Evolutionary conservation across 2,888 invertebrate genomes (phyloP), one percentile per base, ranked within the genome.

Genomic region (Nymphalis polychloros): DNA sequence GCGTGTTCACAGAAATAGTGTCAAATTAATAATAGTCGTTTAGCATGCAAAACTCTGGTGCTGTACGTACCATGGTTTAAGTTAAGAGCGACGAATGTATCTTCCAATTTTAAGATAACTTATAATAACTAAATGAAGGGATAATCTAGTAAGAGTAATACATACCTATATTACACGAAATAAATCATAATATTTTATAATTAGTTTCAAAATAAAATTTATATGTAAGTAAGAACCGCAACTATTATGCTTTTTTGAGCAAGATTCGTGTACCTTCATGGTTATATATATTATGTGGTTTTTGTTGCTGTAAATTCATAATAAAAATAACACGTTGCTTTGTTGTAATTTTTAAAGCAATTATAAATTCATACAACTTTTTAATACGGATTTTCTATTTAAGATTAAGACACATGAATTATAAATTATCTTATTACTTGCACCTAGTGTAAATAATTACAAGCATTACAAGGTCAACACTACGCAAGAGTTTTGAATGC

Each of bases 11-110:
- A 74, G 75, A 77, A 72, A 68, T 68, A 78, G 79, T 79, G 79
- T 79, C 80, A 80, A 78, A 80, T 79, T 82, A 79, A 81, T 79
- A 77, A 76, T 47, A 69, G 59, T 48, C 47, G 57, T 59, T 63
- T 46, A 67, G 49, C 64, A 68, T 72, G 65, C 67, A 47, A 65
- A 69, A 69, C 50, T 67, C 49, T 35, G 23, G 8, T 69, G 35
- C 31, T 19, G n/a, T 41, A 68, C 63, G 17, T 66, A 61, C 35
- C 60, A 66, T 59, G 57, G 1, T 63, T 48, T 59, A 61, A 71
- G 66, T 64, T 60, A 66, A 48, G 63, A 66, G 63, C 59, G 59
- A 19, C 27, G 27, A n/a, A 19, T n/a, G 19, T 13, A 27, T 16
- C 27, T 13, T 53, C 16, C 27, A 53, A 23, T 27, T 5, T 52